Base-by-base conservation (phyloP, 2,888 invertebrate genomes). In the Rapana venosa region DNA sequence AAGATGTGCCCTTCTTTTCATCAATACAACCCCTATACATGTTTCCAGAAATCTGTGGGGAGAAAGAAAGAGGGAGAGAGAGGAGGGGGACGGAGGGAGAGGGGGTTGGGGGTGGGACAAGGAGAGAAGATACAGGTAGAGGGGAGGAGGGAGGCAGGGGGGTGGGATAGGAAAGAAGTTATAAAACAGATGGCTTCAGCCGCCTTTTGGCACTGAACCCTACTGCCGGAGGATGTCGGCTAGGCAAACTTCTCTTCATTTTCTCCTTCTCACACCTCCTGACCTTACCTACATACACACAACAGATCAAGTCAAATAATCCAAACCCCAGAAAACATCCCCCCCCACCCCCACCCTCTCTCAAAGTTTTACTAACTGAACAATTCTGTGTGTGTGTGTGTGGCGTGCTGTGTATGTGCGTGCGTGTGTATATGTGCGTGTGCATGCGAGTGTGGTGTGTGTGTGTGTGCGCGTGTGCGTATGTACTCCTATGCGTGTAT, bases 121-220 rank as follows among this genome's bases (percentile, higher is more conserved):
- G 47, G 47, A 8, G 47, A 47, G 47, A 47, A 47, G 47, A 47
- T 8, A 47, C 47, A 47, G 47, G 47, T 47, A 47, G 47, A 22
- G 66, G 66, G 13, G 26, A 74, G 30, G 26, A 13, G 74, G 74
- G 47, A 8, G 8, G 47, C 4, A 47, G 47, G 47, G 4, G 8
- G 30, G 30, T 4, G n/a, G 77, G 26, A 30, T n/a, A 30, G 47
- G n/a, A 13, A 26, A 35, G 47, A 83, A 56, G 47, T 26, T 56
- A 17, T 56, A n/a, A 47, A 83, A 83, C 83, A 83, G 83, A 83
- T 83, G 83, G 83, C 56, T 83, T 83, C 56, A 35, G 35, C 83
- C 26, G 22, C 0, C 0, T 83, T 47, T 56, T 83, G 83, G 83
- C 83, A 83, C 36, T 83, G 83, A 83, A 83, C 83, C 56, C 13